phyloP scores from a whole-genome alignment of 1,140 invertebrate genomes.

The Drosophila teissieri region DNA sequence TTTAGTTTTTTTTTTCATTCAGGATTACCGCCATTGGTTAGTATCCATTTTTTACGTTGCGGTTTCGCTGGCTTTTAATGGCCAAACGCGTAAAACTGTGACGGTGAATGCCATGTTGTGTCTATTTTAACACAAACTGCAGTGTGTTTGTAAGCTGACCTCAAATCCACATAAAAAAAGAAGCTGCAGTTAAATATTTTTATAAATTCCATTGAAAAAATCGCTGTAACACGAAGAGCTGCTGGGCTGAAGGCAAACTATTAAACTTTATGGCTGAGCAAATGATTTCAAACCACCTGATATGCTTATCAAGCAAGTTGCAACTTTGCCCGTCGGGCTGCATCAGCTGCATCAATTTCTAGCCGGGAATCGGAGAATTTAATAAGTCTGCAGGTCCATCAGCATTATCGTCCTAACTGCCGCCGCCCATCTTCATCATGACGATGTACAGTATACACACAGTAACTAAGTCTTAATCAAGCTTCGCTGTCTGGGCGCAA shows the following conservation, averaged over 20 bases:
- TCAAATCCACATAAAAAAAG: too few species aligned
- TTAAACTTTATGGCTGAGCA: not conserved
- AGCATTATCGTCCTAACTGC: constrained; percentile 18
- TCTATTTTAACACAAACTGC: not conserved
- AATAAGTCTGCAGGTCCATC: constrained; percentile 12
- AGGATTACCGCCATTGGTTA: constrained; percentile 6
- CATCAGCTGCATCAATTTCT: not conserved
- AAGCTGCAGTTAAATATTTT: too few species aligned
- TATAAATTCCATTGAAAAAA: too few species aligned
- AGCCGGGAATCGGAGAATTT: constrained; percentile 1
- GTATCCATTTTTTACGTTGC: not conserved
- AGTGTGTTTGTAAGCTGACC: not conserved
- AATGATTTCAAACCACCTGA: not conserved
- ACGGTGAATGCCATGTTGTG: not conserved
- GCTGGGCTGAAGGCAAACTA: too few species aligned
- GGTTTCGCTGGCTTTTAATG: constrained; percentile 20
- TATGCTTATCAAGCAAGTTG: not conserved
- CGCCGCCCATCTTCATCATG: not conserved
- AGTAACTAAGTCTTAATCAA: constrained; percentile 59
- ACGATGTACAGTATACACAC: not conserved
- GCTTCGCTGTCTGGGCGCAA: constrained; percentile 16
- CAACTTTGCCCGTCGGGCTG: not conserved
- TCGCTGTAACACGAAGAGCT: too few species aligned
- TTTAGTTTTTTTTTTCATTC: too few species aligned
- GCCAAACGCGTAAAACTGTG: not conserved